Percentiles rank a stretch among this genome's conserved stretches.
Conservation (phyloP, 2,888 invertebrate genomes). For the Xanthia icteritia region DNA sequence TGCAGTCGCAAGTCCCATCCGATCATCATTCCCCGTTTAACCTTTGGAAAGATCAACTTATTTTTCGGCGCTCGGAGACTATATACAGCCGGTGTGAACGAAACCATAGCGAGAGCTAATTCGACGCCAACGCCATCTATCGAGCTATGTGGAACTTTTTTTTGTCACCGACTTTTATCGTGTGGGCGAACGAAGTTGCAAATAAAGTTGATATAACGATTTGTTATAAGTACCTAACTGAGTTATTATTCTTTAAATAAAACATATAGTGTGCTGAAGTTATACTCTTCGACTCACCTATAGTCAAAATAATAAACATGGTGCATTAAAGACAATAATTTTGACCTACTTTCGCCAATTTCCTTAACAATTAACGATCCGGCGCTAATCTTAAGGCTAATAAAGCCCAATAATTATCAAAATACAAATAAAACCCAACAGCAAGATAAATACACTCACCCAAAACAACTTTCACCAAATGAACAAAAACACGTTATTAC, state of each 20-base stretch:
- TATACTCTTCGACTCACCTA: background rate
- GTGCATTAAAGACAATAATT: background rate
- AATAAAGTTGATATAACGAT: background rate
- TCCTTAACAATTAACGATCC: constrained; percentile 11
- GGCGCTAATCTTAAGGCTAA: constrained; percentile 20
- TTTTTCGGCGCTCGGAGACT: rapidly evolving
- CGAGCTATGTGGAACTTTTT: constrained; percentile 26
- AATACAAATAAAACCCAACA: constrained; percentile 8
- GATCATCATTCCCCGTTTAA: constrained; percentile 89
- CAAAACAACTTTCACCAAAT: constrained; percentile 42
- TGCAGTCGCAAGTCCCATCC: constrained; percentile 83
- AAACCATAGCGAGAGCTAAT: constrained; percentile 76
- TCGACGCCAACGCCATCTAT: constrained; percentile 77
- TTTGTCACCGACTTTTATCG: background rate
- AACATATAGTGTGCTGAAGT: background rate
- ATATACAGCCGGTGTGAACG: constrained; percentile 50
- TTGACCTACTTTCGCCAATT: constrained; percentile 25
- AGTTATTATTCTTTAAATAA: background rate
- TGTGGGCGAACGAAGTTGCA: background rate
- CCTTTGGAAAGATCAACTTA: constrained; percentile 86
- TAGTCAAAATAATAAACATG: background rate
- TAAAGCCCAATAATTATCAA: constrained; percentile 22
- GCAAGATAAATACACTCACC: constrained; percentile 4
- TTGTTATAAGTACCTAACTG: background rate
- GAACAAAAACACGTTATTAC: constrained; percentile 32